Percentiles rank a stretch among this genome's conserved stretches.
Evolutionary conservation across 2,113 vertebrate species (phyloP).

Genomic region (Oreotrochilus melanogaster): DNA sequence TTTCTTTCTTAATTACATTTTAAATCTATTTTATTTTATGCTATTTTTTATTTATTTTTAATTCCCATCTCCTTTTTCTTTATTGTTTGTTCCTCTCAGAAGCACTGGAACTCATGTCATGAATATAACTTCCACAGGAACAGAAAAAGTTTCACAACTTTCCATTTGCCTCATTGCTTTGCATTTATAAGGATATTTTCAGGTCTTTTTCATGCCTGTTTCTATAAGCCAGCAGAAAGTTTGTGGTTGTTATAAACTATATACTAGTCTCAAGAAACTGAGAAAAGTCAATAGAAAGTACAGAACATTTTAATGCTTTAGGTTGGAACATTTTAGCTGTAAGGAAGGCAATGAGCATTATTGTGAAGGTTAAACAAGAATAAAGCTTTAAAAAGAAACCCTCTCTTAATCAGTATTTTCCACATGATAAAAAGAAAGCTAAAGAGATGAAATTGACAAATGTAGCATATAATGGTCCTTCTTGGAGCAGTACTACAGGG

Average conservation of each 20-base stretch:
- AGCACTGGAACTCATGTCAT: not conserved
- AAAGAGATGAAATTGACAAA: slow-evolving; percentile 70
- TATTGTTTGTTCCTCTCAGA: not conserved
- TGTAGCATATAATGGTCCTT: slow-evolving; percentile 62
- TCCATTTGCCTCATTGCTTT: not conserved
- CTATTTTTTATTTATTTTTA: not conserved
- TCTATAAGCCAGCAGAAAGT: not conserved
- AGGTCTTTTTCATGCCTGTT: not conserved
- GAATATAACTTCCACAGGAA: not conserved
- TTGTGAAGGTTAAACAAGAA: slow-evolving; percentile 65
- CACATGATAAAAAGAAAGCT: slow-evolving; percentile 54
- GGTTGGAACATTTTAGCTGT: slow-evolving; percentile 23
- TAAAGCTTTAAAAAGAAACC: slow-evolving; percentile 43
- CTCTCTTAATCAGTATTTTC: slow-evolving; percentile 65
- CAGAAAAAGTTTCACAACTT: not conserved
- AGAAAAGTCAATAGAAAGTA: not conserved
- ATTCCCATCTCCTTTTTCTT: not conserved
- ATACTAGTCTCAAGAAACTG: not conserved
- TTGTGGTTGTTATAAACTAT: not conserved
- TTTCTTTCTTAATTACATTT: not conserved
- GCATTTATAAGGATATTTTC: not conserved
- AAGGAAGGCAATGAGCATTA: slow-evolving; percentile 21
- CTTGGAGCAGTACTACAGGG: slow-evolving; percentile 69
- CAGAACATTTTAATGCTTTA: not conserved
- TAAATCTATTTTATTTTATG: not conserved